Percentiles rank a stretch among this genome's conserved stretches.
Evolutionary conservation across 2,888 invertebrate genomes (phyloP).

Genomic region (Caenorhabditis sp.): DNA sequence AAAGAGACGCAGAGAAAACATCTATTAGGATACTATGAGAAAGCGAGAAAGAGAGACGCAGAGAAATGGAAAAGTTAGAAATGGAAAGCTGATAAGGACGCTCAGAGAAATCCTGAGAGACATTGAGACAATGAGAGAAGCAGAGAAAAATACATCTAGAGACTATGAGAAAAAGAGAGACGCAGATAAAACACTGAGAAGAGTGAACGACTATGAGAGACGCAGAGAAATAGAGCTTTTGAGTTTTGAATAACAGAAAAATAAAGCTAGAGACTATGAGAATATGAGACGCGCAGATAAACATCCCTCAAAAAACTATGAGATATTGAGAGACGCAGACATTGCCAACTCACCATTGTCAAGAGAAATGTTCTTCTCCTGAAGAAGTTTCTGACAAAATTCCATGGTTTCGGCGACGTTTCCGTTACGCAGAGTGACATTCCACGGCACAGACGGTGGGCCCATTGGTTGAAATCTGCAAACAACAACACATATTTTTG

Average conservation of each 20-base stretch:
- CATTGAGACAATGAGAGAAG: conserved; percentile 10
- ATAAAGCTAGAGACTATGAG: background rate
- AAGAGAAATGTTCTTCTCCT: background rate
- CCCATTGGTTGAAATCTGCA: conserved; percentile 12
- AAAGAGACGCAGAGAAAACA: too few relatives aligned
- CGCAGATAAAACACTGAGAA: conserved; percentile 3
- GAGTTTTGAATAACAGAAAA: background rate
- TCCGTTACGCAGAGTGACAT: conserved; percentile 29
- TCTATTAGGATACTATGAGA: too few relatives aligned
- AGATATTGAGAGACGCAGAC: conserved; percentile 6
- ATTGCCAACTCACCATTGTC: background rate
- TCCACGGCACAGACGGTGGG: conserved; percentile 33
- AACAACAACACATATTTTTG: background rate
- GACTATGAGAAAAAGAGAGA: background rate
- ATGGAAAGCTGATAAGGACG: background rate
- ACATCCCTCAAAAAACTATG: background rate
- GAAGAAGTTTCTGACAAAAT: background rate
- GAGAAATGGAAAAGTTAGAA: background rate
- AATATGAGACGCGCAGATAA: background rate
- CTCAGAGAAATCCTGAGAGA: background rate
- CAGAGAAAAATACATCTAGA: conserved; percentile 7
- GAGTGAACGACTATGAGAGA: background rate
- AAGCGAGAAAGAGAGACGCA: background rate
- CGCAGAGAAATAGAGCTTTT: background rate
- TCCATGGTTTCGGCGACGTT: conserved; percentile 42